Base-by-base conservation (phyloP, 2,113 vertebrate genomes). In the Piaya cayana region DNA sequence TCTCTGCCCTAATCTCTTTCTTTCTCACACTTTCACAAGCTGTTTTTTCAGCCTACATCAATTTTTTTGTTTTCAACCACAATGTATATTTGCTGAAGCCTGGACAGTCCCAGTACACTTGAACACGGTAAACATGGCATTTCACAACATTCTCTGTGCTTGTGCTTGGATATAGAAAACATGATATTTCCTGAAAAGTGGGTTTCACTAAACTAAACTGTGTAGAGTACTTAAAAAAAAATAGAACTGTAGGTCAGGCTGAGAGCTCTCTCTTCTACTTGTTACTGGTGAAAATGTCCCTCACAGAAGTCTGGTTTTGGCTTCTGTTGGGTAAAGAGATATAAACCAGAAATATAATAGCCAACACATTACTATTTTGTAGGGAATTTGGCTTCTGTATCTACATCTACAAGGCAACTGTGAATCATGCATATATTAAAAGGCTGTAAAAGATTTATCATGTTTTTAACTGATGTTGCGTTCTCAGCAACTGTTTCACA, bases 81-180 rank as follows among this genome's bases (percentile, higher is more conserved):
- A 81, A 77, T 68, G 79, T 87, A 47, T 95, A 88, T 96, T 95
- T 93, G 47, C 79, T 90, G 85, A 95, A 93, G 60, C 84, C 71
- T 80, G 82, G 56, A 77, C 79, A 93, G 85, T 68, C 82, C 82
- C 34, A 30, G 68, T 85, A 81, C 82, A 67, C 43, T 67, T 59
- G 82, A 60, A 77, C 79, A 74, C 27, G 58, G 82, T 86, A 93
- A 95, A 94, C 88, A 94, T 1, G 3, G n/a, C 56, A 88, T 96
- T 95, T 95, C 92, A 90, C 92, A 94, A 92, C 11, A 6, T 32
- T 63, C 8, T 52, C 55, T 67, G 64, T 72, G 39, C 59, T 84
- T 67, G 64, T 72, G 39, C 59, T 84, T 88, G 59, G 71, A 64
- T 74, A 64, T 56, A 93, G 68, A 93, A 93, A 94, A 82, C 14